A percentile compares a stretch with the other conserved stretches of the same genome.
These are phyloP conservation scores for Tupaia tana DNA, from an alignment of 2,113 vertebrate species.

Conservation along the genomic window DNA sequence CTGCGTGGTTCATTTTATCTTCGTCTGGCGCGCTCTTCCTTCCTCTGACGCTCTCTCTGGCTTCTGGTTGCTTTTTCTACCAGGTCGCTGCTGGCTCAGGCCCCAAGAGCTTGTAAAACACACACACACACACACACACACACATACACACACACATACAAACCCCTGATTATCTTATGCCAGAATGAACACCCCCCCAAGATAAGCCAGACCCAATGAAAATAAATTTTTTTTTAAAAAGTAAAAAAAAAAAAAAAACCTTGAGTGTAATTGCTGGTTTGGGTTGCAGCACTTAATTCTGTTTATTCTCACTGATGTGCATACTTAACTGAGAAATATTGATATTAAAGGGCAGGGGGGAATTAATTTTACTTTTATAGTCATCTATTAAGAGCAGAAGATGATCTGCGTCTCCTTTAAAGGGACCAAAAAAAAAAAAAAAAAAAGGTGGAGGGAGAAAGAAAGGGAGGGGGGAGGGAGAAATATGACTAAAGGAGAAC, in stretches of 20 bases:
- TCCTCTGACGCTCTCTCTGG: neutral
- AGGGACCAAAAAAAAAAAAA: conserved; percentile 64
- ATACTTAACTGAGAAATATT: conserved; percentile 78
- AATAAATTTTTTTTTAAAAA: neutral
- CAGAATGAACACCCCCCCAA: conserved; percentile 31
- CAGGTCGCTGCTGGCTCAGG: conserved; percentile 32
- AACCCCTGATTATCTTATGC: conserved; percentile 23
- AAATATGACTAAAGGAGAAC: conserved; percentile 79
- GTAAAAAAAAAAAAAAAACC: neutral
- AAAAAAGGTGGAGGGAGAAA: neutral
- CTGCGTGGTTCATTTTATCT: conserved; percentile 17
- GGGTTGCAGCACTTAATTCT: conserved; percentile 78
- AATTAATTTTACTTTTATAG: conserved; percentile 82
- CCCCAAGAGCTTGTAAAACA: conserved; percentile 69
- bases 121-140: conserved; percentile 57
- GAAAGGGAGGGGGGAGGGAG: conserved; percentile 45
- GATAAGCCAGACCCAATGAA: conserved; percentile 54
- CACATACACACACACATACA: conserved; percentile 53
- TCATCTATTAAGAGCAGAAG: conserved; percentile 78
- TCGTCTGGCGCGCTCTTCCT: neutral
- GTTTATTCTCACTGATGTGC: conserved; percentile 73
- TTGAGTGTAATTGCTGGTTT: conserved; percentile 77
- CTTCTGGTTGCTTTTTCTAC: conserved; percentile 67
- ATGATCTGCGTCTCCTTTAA: conserved; percentile 80
- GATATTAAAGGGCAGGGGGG: conserved; percentile 77